Evolutionary conservation across 2,888 invertebrate genomes (phyloP), one percentile per base, ranked within the genome.

Genomic region (Lysandra bellargus): DNA sequence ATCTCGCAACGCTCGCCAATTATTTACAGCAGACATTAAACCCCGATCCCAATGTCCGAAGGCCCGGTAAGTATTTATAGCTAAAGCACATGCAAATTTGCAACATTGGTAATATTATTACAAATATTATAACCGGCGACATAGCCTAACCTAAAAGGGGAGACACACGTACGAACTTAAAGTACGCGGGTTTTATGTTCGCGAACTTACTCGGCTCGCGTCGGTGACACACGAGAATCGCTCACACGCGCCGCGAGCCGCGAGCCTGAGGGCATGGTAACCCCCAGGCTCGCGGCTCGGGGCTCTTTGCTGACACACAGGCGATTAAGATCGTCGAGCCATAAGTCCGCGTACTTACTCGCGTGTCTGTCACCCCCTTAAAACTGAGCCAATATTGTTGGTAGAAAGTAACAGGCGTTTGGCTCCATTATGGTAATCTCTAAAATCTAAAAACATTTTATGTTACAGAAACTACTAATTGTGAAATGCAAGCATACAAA

Each of bases 21-120:
- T 98, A 98, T 91, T 95, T 99, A 84, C 97, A 97, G 86, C 97
- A 98, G 90, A 99, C 99, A 4, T 93, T 99, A 53, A 98, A 96
- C 87, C 97, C 98, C 0, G 98, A 98, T 89, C 96, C 96, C 40
- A 96, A 96, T 87, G 95, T 97, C 80, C 95, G 99, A 83, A 96
- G 98, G 89, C 97, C 98, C 90, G 98, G 99, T 98, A 94, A 93
- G 95, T 69, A 89, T 74, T 49, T 53, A 72, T 14, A 75, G 75
- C 14, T 12, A 53, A 14, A 37, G 40, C 40, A 33, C 40, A 61
- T 73, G 72, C 17, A 23, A 53, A 40, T 79, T 64, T 53, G 57
- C 33, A 79, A 74, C 14, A 3, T 23, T 9, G 69, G 23, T 40
- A 40, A 61, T 40, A n/a, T 23, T 78, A 12, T 69, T 33, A 4